Conservation (phyloP, 2,888 invertebrate species). For the Argyresthia albistria region DNA sequence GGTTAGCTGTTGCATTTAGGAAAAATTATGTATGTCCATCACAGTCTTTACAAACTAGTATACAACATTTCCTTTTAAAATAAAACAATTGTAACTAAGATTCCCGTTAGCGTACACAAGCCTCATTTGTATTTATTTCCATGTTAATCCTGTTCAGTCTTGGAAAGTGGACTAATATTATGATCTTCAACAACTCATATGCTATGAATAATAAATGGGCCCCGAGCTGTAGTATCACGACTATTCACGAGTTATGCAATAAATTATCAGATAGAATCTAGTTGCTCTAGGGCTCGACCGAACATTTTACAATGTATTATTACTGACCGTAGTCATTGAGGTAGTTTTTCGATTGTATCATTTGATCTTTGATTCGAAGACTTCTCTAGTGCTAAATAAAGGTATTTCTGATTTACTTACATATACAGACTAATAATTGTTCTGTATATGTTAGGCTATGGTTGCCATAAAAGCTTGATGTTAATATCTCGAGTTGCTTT, state of each 20-base stretch:
- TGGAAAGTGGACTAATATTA: no score
- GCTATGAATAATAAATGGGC: constrained; percentile 9
- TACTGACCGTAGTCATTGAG: background rate
- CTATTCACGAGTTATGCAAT: constrained; percentile 8
- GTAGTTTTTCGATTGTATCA: background rate
- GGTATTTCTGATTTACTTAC: background rate
- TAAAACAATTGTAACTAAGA: no score
- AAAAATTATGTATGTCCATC: no score
- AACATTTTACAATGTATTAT: no score
- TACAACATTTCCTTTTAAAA: no score
- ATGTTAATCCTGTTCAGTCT: no score
- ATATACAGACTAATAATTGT: background rate
- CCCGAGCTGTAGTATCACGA: constrained; percentile 6
- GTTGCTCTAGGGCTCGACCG: background rate
- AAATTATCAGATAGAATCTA: constrained; percentile 11
- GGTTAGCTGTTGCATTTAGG: no score
- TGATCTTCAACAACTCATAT: background rate
- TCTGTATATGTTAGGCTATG: constrained; percentile 1
- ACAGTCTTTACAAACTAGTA: no score
- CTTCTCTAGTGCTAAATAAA: background rate
- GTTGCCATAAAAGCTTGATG: constrained; percentile 13
- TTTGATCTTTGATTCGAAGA: background rate
- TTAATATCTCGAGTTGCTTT: constrained; percentile 24
- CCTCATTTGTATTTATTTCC: no score
- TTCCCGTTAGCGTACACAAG: no score